These are phyloP conservation scores for Notospermus geniculatus DNA, from an alignment of 1,140 invertebrate species.

Conservation along the genomic window DNA sequence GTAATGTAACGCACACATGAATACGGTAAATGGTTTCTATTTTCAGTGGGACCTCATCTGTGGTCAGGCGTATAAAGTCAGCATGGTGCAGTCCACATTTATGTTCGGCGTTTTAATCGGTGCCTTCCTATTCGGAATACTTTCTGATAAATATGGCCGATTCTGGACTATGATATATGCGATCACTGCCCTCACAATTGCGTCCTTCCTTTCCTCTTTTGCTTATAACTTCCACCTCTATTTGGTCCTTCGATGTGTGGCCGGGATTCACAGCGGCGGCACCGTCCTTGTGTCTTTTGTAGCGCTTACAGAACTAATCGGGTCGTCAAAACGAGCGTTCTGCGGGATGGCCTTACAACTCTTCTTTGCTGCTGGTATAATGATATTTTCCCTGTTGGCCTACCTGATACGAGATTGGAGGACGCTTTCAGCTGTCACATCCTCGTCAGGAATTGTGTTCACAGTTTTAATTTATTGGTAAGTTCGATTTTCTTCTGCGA, in stretches of 20 bases:
- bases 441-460: neutral
- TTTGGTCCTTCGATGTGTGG: constrained; percentile 6
- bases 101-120: constrained; percentile 22
- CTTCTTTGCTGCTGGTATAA: constrained; percentile 69
- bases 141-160: constrained; percentile 22
- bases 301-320: constrained; percentile 66
- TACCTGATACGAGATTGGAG: constrained; percentile 72
- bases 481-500: neutral
- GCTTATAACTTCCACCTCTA: neutral
- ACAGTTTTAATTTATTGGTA: constrained; percentile 1
- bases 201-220: neutral
- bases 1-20: too few species aligned
- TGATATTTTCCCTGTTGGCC: constrained; percentile 69
- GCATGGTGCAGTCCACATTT: constrained; percentile 18
- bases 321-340: constrained; percentile 67
- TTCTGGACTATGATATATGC: constrained; percentile 11
- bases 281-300: constrained; percentile 18
- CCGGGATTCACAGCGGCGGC: constrained; percentile 16
- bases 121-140: constrained; percentile 17
- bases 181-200: neutral
- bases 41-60: constrained; percentile 25
- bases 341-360: constrained; percentile 66
- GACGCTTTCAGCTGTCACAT: constrained; percentile 51
- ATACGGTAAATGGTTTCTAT: neutral
- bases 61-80: constrained; percentile 19